phyloP scores from a whole-genome alignment of 2,797 vertebrate species.

The Anabas testudineus region DNA sequence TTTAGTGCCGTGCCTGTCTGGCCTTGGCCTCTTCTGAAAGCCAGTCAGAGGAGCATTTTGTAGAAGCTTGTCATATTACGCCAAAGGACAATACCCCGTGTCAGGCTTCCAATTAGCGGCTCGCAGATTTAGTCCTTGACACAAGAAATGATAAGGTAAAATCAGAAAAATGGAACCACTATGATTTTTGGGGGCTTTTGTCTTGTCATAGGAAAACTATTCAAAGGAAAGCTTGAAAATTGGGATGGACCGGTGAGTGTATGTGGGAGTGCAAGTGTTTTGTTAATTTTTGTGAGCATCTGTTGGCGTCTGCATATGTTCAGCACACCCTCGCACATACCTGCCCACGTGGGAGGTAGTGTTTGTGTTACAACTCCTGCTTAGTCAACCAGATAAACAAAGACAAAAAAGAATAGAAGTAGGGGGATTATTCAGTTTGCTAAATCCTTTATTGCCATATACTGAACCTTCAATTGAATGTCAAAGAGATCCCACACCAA shows the following conservation, averaged over 20 bases:
- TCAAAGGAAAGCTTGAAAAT: neutral
- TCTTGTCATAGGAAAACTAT: constrained; percentile 4
- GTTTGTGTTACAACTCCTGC: neutral
- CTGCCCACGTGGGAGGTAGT: neutral
- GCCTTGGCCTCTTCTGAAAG: constrained; percentile 40
- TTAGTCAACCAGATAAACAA: too few relatives aligned
- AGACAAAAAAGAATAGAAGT: too few relatives aligned
- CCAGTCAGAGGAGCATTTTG: constrained; percentile 50
- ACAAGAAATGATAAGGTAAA: constrained; percentile 51
- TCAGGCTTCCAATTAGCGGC: constrained; percentile 65
- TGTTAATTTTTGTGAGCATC: constrained; percentile 9
- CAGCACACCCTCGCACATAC: neutral
- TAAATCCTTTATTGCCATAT: neutral
- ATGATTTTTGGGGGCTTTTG: constrained; percentile 10
- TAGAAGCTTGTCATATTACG: constrained; percentile 57
- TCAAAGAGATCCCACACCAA: neutral
- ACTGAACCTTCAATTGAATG: neutral
- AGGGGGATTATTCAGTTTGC: too few relatives aligned
- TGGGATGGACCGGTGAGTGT: constrained; percentile 2
- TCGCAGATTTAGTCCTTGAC: constrained; percentile 29
- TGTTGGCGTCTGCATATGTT: neutral
- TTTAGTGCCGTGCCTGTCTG: constrained; percentile 31
- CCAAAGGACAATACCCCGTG: constrained; percentile 54
- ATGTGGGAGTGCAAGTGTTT: neutral
- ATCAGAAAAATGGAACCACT: constrained; percentile 26